Conservation (phyloP, 1,140 invertebrate genomes). For the Philopotamus ludificatus region DNA sequence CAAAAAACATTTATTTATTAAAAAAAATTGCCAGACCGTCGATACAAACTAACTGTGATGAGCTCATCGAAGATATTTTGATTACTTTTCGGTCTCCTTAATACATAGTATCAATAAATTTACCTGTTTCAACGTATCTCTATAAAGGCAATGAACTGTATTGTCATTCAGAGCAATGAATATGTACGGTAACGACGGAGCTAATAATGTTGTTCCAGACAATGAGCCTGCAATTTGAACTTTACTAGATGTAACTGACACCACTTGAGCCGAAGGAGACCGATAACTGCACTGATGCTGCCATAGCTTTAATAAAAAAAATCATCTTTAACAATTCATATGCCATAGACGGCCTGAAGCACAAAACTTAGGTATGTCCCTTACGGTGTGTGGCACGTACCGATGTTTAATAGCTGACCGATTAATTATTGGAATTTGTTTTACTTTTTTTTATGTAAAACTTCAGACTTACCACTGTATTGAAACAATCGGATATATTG, state of each 20-base stretch:
- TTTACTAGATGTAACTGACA: slow-evolving; percentile 39
- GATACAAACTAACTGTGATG: too few species aligned
- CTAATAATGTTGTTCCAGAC: slow-evolving; percentile 10
- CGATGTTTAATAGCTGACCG: too few species aligned
- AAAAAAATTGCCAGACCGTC: background rate
- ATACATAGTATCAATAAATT: too few species aligned
- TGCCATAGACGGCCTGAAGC: background rate
- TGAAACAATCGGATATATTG: slow-evolving; percentile 59
- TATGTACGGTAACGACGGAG: slow-evolving; percentile 48
- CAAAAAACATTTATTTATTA: too few species aligned
- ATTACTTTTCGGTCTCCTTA: too few species aligned
- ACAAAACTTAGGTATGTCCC: too few species aligned
- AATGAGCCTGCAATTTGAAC: slow-evolving; percentile 31
- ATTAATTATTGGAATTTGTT: too few species aligned
- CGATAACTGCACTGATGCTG: slow-evolving; percentile 67
- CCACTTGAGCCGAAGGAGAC: slow-evolving; percentile 32
- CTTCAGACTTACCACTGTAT: slow-evolving; percentile 72
- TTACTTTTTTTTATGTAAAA: too few species aligned
- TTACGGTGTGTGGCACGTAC: too few species aligned
- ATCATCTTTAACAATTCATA: background rate
- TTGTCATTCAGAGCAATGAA: slow-evolving; percentile 74
- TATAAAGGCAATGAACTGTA: slow-evolving; percentile 71
- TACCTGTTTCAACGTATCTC: slow-evolving; percentile 72
- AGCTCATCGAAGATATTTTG: too few species aligned
- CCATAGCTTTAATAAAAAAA: slow-evolving; percentile 56